Base-by-base conservation (phyloP, 2,797 vertebrate genomes). In the Eulemur coronatus region DNA sequence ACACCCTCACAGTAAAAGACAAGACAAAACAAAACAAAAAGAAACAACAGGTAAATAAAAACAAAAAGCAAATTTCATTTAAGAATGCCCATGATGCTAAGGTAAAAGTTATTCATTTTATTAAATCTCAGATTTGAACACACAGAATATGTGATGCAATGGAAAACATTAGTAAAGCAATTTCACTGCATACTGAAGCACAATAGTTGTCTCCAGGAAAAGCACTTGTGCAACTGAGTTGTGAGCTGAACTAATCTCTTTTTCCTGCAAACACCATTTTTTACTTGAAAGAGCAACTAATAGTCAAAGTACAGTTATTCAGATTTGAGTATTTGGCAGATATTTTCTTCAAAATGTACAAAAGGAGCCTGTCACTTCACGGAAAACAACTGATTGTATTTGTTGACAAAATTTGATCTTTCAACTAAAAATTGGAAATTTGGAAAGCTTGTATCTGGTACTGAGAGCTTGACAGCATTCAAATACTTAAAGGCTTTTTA, bases 291-390 rank as follows among this genome's bases (percentile, higher is more conserved):
- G 70, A 93, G 65, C 61, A 93, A 18, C 41, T 88, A 50, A 55
- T 33, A 81, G 30, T 59, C 87, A 94, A 61, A 46, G 33, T 65
- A 52, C 26, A 30, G 41, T 87, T 69, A 88, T 75, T 84, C 20
- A 61, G 26, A 80, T 80, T 57, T 85, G 48, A 52, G 11, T 61
- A 70, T 85, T 63, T 80, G 59, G 33, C 22, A 96, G 73, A 18
- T 33, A 63, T 93, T 93, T 93, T 89, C 52, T 84, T 96, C 84
- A 70, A 93, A 95, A 63, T 89, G 52, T 91, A 79, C 76, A 84
- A 84, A 94, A 91, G 38, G 50, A 87, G 26, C 12, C 46, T 72
- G 38, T 78, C 46, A 50, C 18, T 87, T 95, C 38, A 78, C 88
- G 73, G 70, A 38, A 85, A 95, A 84, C 30, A 67, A 69, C 15